phyloP scores from a whole-genome alignment of 2,797 vertebrate genomes.

The Allobates femoralis region DNA sequence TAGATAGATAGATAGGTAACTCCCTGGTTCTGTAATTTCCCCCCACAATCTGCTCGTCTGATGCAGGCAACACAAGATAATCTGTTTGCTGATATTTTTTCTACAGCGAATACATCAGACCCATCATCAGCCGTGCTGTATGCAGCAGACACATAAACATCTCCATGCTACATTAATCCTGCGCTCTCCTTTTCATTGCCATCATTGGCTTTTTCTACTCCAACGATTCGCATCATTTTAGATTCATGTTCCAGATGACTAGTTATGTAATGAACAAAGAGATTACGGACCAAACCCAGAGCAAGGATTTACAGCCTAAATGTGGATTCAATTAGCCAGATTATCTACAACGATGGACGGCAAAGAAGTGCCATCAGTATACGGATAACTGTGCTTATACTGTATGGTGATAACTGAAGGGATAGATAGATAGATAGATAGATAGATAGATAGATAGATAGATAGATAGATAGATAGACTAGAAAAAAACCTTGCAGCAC shows the following conservation, averaged over 20 bases:
- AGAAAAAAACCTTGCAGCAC: no score
- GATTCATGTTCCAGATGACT: slow-evolving; percentile 23
- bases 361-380: background rate
- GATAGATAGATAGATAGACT: no score
- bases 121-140: background rate
- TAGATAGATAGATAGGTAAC: background rate
- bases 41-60: no score
- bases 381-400: background rate
- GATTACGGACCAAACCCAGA: slow-evolving; percentile 23
- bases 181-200: slow-evolving; percentile 18
- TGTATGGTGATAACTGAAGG: background rate
- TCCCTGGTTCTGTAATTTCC: no score
- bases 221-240: slow-evolving; percentile 28
- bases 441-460: background rate
- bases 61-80: background rate
- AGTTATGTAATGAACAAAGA: slow-evolving; percentile 28
- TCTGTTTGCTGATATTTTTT: background rate
- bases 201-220: slow-evolving; percentile 21
- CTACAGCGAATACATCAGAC: background rate
- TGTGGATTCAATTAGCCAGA: background rate
- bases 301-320: slow-evolving; percentile 6
- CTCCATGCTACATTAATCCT: slow-evolving; percentile 2
- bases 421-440: background rate
- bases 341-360: background rate
- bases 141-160: background rate